Evolutionary conservation across 2,888 invertebrate species (phyloP), one percentile per base, ranked within the genome.

Genomic region (Lithophane semibrunnea): DNA sequence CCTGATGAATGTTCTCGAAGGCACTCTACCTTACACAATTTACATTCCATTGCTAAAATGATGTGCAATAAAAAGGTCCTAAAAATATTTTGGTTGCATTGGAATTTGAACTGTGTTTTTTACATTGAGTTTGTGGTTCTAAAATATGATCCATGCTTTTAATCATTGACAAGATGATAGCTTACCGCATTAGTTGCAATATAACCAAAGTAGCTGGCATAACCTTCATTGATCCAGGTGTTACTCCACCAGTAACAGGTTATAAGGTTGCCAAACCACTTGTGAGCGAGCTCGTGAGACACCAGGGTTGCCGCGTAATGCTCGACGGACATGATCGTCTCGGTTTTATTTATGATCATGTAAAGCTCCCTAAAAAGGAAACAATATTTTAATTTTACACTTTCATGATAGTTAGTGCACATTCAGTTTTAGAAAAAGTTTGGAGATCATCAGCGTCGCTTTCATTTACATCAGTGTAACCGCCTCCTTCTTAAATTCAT

Each of bases 191-290:
- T 85, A 3, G 94, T 92, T 42, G 97, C 97, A 63, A 97, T 96
- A 86, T 98, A 98, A 85, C 98, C 97, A 75, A 98, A 97, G 89
- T 97, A 97, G 77, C 97, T 97, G 1, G 98, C 98, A 87, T 98
- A 98, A 0, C 97, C 98, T 91, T 98, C 98, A 88, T 98, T 98
- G 29, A 98, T 95, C 98, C 98, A 98, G 1, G 97, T 96, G 79
- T 97, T 97, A 37, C 97, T 97, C 98, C 98, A 98, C 98, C 98
- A 98, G 84, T 96, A 95, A 63, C 97, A 97, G 2, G 98, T 97
- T 18, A 98, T 97, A 63, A 97, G 92, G 91, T 98, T 97, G 0
- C 98, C 98, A 89, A 98, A 98, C 98, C 98, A 98, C 94, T 98
- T 98, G 90, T 99, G 99, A 0, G 97, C 96, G n/a, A 97, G 95